Conservation (phyloP, 2,797 vertebrate genomes). For the Parotocinclus haroldoi region DNA sequence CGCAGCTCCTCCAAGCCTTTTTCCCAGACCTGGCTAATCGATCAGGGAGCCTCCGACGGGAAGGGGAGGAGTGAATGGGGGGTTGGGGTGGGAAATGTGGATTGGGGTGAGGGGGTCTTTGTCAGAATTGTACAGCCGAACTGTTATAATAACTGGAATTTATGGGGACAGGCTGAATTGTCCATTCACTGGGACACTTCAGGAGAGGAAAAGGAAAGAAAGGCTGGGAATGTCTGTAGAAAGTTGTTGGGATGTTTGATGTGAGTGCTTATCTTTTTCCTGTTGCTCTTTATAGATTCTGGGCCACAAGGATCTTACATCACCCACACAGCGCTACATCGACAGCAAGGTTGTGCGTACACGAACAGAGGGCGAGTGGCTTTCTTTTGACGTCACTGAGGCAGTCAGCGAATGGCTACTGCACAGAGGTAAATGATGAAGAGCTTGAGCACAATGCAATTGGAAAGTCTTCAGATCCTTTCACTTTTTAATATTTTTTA, state of each 20-base stretch:
- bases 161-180: conserved; percentile 15
- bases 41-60: conserved; percentile 51
- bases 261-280: conserved; percentile 30
- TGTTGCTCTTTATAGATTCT: conserved; percentile 75
- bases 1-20: conserved; percentile 45
- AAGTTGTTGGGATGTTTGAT: neutral
- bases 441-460: neutral
- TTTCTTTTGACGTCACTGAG: conserved; percentile 95
- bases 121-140: conserved; percentile 21
- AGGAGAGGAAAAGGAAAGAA: neutral
- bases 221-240: neutral
- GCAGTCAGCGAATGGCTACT: conserved; percentile 92
- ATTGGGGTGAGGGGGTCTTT: conserved; percentile 17
- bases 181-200: neutral
- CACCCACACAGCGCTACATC: conserved; percentile 92
- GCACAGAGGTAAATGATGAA: conserved; percentile 78
- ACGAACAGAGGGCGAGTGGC: conserved; percentile 90
- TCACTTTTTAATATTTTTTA: too few species aligned
- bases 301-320: conserved; percentile 86
- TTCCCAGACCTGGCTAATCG: conserved; percentile 60
- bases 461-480: too few species aligned
- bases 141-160: conserved; percentile 17
- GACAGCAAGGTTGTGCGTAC: conserved; percentile 96
- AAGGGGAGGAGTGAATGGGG: conserved; percentile 27
- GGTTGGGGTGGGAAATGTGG: conserved; percentile 7